A percentile compares a stretch with the other conserved stretches of the same genome.
Evolutionary conservation across 2,797 vertebrate species (phyloP).

Genomic region (Percopsis omiscomaycus): DNA sequence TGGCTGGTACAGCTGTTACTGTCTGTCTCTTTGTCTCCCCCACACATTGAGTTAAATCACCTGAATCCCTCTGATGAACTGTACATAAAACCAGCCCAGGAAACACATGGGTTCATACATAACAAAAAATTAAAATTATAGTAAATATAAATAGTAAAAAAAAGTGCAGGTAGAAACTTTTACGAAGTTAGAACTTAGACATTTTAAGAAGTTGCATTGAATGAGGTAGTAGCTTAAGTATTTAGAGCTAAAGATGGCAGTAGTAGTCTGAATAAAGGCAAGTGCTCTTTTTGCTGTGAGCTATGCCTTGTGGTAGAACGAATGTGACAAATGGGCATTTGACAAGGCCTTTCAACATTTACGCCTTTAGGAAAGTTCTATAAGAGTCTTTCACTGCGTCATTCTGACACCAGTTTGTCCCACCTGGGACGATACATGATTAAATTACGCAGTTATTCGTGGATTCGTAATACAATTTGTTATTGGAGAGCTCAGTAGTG

Average conservation of each 20-base stretch:
- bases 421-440: too few species aligned
- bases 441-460: too few species aligned
- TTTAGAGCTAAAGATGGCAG: too few species aligned
- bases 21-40: slow-evolving; percentile 55
- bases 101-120: neutral
- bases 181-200: too few species aligned
- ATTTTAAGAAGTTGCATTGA: too few species aligned
- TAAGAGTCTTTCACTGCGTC: slow-evolving; percentile 41
- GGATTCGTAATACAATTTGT: too few species aligned
- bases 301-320: slow-evolving; percentile 22
- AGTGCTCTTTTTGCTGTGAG: slow-evolving; percentile 21
- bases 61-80: slow-evolving; percentile 23
- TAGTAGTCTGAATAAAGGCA: slow-evolving; percentile 3
- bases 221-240: too few species aligned
- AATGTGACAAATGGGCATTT: slow-evolving; percentile 51
- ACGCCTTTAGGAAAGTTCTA: slow-evolving; percentile 38
- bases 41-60: slow-evolving; percentile 43
- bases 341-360: slow-evolving; percentile 44
- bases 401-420: neutral
- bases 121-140: too few species aligned
- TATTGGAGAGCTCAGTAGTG: too few species aligned
- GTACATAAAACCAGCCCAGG: neutral
- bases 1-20: slow-evolving; percentile 62
- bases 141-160: too few species aligned
- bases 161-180: too few species aligned